phyloP scores from a whole-genome alignment of 2,888 invertebrate species.

The Leptinotarsa tumamoca region DNA sequence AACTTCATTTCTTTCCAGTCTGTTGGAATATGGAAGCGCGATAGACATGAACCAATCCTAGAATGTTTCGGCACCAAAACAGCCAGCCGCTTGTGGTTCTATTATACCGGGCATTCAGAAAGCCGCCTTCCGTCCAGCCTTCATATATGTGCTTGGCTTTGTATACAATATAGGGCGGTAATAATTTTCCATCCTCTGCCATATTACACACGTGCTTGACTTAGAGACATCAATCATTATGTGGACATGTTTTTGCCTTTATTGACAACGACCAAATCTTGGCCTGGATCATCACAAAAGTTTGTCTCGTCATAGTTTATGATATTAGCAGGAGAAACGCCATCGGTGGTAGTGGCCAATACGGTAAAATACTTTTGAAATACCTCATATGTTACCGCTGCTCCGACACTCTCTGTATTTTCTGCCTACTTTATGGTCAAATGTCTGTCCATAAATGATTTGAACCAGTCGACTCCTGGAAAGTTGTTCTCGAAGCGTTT shows the following conservation, averaged over 20 bases:
- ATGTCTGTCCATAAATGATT: slow-evolving; percentile 34
- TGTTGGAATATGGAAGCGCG: slow-evolving; percentile 22
- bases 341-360: slow-evolving; percentile 38
- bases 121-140: slow-evolving; percentile 37
- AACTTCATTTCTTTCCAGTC: slow-evolving; percentile 47
- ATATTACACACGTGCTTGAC: slow-evolving; percentile 53
- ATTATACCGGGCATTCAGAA: slow-evolving; percentile 33
- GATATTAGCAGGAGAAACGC: slow-evolving; percentile 36
- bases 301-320: slow-evolving; percentile 60
- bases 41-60: slow-evolving; percentile 6
- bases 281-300: slow-evolving; percentile 55
- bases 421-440: slow-evolving; percentile 28
- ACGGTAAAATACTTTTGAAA: slow-evolving; percentile 48
- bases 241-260: slow-evolving; percentile 37
- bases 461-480: slow-evolving; percentile 41
- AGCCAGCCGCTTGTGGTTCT: slow-evolving; percentile 27
- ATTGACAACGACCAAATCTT: slow-evolving; percentile 39
- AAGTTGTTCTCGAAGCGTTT: slow-evolving; percentile 35
- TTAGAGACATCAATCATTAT: slow-evolving; percentile 43
- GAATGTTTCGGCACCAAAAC: not conserved
- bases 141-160: slow-evolving; percentile 51
- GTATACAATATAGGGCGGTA: slow-evolving; percentile 55
- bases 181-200: slow-evolving; percentile 35
- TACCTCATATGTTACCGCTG: slow-evolving; percentile 36
- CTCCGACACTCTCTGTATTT: slow-evolving; percentile 31